Percentiles rank a stretch among this genome's conserved stretches.
phyloP scores from a whole-genome alignment of 1,140 invertebrate species.

The Archivesica marissinica region DNA sequence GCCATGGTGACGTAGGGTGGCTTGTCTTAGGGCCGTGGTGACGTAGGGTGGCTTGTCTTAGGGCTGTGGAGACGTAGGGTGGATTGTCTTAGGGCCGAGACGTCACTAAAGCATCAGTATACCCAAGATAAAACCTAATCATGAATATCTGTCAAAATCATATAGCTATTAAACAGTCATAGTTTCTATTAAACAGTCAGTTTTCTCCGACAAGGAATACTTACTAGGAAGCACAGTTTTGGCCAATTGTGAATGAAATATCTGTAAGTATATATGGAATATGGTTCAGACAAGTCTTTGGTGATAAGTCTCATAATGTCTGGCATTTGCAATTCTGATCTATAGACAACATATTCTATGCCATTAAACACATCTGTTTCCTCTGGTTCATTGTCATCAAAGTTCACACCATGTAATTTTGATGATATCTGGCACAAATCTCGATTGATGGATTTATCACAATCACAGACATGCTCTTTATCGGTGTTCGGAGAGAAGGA shows the following conservation, averaged over 20 bases:
- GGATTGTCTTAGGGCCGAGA: too few species aligned
- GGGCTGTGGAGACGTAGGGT: too few species aligned
- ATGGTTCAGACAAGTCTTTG: conserved; percentile 99
- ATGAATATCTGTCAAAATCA: too few species aligned
- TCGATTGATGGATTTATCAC: conserved; percentile 36
- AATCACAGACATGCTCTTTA: conserved; percentile 50
- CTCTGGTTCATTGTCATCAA: conserved; percentile 28
- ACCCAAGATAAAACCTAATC: too few species aligned
- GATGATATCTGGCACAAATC: conserved; percentile 8
- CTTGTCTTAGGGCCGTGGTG: too few species aligned
- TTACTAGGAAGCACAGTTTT: conserved; percentile 98
- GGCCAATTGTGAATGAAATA: conserved; percentile 99
- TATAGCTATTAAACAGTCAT: too few species aligned
- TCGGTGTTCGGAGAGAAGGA: conserved; percentile 4
- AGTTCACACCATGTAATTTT: conserved; percentile 48
- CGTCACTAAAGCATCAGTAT: too few species aligned
- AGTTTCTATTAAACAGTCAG: too few species aligned
- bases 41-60: too few species aligned
- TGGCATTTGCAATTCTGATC: conserved; percentile 96
- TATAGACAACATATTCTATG: conserved; percentile 88
- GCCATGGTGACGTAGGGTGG: too few species aligned
- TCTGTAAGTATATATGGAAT: conserved; percentile 99
- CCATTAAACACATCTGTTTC: conserved; percentile 66
- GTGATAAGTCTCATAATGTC: conserved; percentile 99
- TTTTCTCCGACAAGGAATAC: conserved; percentile 80